Conservation (phyloP, 2,888 invertebrate species). For the Oligia latruncula region DNA sequence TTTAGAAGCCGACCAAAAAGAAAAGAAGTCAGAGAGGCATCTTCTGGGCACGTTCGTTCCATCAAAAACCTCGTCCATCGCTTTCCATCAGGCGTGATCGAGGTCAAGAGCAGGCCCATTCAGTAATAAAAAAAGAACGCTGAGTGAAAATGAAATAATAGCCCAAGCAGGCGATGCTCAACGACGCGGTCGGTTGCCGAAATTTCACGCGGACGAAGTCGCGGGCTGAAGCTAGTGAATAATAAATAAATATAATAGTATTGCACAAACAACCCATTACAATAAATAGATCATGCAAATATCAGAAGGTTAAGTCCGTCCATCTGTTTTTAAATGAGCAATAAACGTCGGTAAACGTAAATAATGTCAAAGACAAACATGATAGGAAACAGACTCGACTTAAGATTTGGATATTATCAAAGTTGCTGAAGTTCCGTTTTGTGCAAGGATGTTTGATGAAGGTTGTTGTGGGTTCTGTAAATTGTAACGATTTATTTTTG, state of each 20-base stretch:
- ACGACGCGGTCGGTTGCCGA: background rate
- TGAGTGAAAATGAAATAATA: background rate
- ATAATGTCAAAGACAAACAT: conserved; percentile 51
- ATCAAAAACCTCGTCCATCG: no score
- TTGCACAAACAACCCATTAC: conserved; percentile 35
- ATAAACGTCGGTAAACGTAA: conserved; percentile 56
- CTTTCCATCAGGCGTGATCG: no score
- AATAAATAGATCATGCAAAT: conserved; percentile 57
- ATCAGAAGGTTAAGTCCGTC: conserved; percentile 41
- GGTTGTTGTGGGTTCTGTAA: conserved; percentile 42
- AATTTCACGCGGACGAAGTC: background rate
- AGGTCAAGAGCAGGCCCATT: no score
- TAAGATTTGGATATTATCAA: conserved; percentile 26
- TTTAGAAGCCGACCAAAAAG: no score
- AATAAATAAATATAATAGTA: conserved; percentile 31
- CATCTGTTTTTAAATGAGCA: conserved; percentile 32
- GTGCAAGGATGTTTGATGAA: conserved; percentile 47
- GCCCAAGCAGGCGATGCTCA: no score
- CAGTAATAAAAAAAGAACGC: no score
- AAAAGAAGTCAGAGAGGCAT: no score
- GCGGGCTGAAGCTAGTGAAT: background rate
- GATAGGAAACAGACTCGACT: conserved; percentile 50
- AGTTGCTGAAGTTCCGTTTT: conserved; percentile 48
- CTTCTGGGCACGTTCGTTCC: no score
- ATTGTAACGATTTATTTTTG: conserved; percentile 29